Evolutionary conservation across 2,113 vertebrate species (phyloP).

Genomic region (Cettia cetti): DNA sequence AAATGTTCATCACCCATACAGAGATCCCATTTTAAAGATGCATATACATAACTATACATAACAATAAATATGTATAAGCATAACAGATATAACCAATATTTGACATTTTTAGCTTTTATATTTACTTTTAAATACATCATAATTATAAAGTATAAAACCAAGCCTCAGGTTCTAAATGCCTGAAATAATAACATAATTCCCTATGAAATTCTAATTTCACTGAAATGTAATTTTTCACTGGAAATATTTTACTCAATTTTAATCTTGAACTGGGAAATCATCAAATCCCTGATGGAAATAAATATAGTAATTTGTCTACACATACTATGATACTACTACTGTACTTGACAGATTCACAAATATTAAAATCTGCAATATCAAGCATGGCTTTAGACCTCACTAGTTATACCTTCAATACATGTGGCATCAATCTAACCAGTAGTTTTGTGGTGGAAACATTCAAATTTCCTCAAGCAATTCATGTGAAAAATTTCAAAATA

Average conservation of each 20-base stretch:
- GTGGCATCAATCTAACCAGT: background rate
- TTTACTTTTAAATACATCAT: background rate
- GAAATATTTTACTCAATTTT: background rate
- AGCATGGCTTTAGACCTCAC: background rate
- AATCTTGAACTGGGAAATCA: background rate
- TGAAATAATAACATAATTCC: background rate
- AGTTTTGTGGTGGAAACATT: background rate
- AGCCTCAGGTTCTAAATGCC: background rate
- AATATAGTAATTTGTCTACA: background rate
- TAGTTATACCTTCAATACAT: background rate
- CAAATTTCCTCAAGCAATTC: background rate
- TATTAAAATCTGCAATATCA: background rate
- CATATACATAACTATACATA: accelerated
- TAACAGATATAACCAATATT: background rate
- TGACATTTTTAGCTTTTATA: background rate
- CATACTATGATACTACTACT: background rate
- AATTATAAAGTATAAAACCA: background rate
- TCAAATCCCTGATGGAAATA: background rate
- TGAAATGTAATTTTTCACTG: background rate
- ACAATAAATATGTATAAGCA: background rate
- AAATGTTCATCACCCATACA: background rate
- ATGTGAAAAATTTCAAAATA: background rate
- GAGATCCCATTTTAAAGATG: background rate
- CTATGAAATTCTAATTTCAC: background rate
- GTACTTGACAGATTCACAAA: background rate